Evolutionary conservation across 2,888 invertebrate species (phyloP), one percentile per base, ranked within the genome.

Genomic region (Epinotia demarniana): DNA sequence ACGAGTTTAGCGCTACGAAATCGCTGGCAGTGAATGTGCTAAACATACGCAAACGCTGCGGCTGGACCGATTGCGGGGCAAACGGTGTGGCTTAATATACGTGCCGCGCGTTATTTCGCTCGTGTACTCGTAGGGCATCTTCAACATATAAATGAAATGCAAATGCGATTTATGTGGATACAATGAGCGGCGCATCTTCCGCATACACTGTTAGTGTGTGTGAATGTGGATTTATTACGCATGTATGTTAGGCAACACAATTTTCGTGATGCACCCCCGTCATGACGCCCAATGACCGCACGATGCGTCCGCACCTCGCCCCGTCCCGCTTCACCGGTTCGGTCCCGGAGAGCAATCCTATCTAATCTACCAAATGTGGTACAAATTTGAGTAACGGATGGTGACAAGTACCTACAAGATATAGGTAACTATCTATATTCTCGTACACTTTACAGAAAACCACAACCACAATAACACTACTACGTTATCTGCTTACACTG

Each of bases 91-190:
- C 58, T 60, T 69, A 39, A 68, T 69, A 67, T 69, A 46, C 49
- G 53, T 71, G 64, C 71, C 75, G 70, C 74, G 23, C 60, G 60
- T 55, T 75, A 70, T 75, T 69, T 63, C 70, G 61, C 53, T 19
- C 70, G 53, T 33, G 64, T n/a, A n/a, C n/a, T n/a, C n/a, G n/a
- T 58, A 53, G 55, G 64, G 70, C 53, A 55, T 61, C 78, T 68
- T 77, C 79, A 80, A 81, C 80, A 81, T 82, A 81, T 79, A 80
- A 79, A 85, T 82, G 83, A 81, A 84, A 85, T 82, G 83, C 82
- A 84, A 85, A 85, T 80, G 75, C 75, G 78, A 78, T 78, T 75
- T 75, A 73, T 75, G 73, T 71, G 63, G 77, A 77, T 75, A 77
- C 72, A 78, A 78, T 78, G 78, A 77, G 77, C 70, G 75, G 66